Base-by-base conservation (phyloP, 2,797 vertebrate genomes). In the Leuciscus waleckii region DNA sequence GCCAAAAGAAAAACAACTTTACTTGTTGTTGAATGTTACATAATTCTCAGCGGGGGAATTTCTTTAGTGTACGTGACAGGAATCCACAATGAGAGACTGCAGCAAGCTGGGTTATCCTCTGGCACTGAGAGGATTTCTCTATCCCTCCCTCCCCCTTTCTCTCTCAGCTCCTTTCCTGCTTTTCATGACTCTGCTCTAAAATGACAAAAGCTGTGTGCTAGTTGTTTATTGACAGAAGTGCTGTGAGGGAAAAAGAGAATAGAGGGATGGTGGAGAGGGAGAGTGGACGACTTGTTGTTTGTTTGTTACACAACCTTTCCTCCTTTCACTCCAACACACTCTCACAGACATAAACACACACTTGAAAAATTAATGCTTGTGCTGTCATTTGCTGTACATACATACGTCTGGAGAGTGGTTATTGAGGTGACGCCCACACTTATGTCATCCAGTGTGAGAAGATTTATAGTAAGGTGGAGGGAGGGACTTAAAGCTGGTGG, bases 21-120 rank as follows among this genome's bases (percentile, higher is more conserved):
- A 79, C 76, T 87, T 87, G 73, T 82, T 89, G 69, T 86, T 39
- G 46, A 32, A 63, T 54, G 81, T 91, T 91, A 89, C 71, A 43
- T 90, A 89, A 90, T 85, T 87, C 85, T 83, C 80, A 79, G 79
- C 67, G 82, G 84, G 89, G 80, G 61, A 78, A 86, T 78, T 81
- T 80, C 84, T 88, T 58, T 83, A 86, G 89, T 79, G 73, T 89
- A 86, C 35, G 78, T 90, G 89, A 88, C 51, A 78, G 77, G 87
- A 85, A 89, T 85, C 41, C n/a, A 61, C 80, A 70, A 51, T 61
- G 77, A 89, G 54, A 79, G 86, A 83, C 83, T 77, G 67, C 58
- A 83, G 58, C 81, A 88, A 81, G 63, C 75, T 46, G 67, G 83
- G 85, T 67, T 81, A 87, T 88, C 80, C 84, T 87, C 69, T 56